Conservation (phyloP, 2,888 invertebrate species). For the Atrina japonica region DNA sequence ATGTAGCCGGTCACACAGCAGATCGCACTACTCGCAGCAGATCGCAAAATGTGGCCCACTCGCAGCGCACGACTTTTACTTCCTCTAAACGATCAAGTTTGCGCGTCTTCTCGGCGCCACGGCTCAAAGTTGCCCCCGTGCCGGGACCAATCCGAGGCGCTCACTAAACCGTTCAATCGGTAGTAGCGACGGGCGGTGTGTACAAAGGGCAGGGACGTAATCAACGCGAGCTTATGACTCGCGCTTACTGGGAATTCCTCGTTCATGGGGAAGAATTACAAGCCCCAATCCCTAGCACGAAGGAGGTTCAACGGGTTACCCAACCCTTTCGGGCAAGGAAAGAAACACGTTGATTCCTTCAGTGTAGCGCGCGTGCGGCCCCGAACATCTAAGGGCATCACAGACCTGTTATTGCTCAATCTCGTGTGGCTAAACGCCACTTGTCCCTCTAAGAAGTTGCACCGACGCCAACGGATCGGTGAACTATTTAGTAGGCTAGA, state of each 20-base stretch:
- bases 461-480: conserved; percentile 68
- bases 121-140: conserved; percentile 21
- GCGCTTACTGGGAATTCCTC: conserved; percentile 87
- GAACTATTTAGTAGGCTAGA: conserved; percentile 84
- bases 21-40: too few relatives aligned
- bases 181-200: too few relatives aligned
- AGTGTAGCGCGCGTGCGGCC: conserved; percentile 86
- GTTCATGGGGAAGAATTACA: too few relatives aligned
- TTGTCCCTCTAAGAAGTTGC: conserved; percentile 85
- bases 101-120: conserved; percentile 84
- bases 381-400: conserved; percentile 86
- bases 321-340: conserved; percentile 83
- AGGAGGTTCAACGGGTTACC: too few relatives aligned
- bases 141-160: conserved; percentile 81
- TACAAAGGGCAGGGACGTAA: conserved; percentile 87
- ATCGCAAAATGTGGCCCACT: too few relatives aligned
- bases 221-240: conserved; percentile 85
- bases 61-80: too few relatives aligned
- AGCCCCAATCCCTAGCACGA: too few relatives aligned
- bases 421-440: conserved; percentile 84
- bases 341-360: conserved; percentile 83
- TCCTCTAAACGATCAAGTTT: too few relatives aligned
- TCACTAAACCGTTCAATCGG: conserved; percentile 86
- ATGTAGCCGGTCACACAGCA: too few relatives aligned
- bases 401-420: conserved; percentile 85